Conservation (phyloP, 2,888 invertebrate species). For the Flabesymbios commensalis region DNA sequence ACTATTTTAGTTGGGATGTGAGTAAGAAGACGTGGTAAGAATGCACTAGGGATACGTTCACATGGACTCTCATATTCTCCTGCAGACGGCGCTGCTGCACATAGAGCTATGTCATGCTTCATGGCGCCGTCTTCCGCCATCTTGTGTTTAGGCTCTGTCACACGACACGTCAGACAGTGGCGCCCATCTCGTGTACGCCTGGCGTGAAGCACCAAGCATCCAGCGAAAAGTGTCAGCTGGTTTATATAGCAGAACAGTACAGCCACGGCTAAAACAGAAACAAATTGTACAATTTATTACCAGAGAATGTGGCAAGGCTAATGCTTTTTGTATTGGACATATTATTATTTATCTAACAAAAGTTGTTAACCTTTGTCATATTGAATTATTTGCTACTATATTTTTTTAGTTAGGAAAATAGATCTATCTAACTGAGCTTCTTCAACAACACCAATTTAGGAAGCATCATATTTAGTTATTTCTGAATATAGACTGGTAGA, state of each 20-base stretch:
- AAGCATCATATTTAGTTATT: too few relatives aligned
- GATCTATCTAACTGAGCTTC: too few relatives aligned
- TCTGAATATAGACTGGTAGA: too few relatives aligned
- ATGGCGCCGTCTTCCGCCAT: constrained; percentile 3
- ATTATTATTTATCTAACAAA: too few relatives aligned
- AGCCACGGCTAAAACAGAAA: constrained; percentile 39
- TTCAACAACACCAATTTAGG: too few relatives aligned
- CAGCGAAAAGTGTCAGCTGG: constrained; percentile 44
- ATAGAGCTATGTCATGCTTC: constrained; percentile 48
- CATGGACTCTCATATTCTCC: constrained; percentile 37
- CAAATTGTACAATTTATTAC: too few relatives aligned
- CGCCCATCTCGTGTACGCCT: constrained; percentile 36
- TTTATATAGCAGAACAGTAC: constrained; percentile 48
- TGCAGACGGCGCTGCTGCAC: constrained; percentile 32
- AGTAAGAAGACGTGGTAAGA: constrained; percentile 36
- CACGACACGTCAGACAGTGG: constrained; percentile 36
- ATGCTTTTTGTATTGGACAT: too few relatives aligned
- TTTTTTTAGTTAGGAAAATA: too few relatives aligned
- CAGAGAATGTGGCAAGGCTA: too few relatives aligned
- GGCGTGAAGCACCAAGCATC: constrained; percentile 46
- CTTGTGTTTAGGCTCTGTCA: constrained; percentile 1
- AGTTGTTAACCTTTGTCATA: too few relatives aligned
- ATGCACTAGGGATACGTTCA: constrained; percentile 35
- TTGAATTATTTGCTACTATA: too few relatives aligned
- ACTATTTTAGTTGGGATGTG: constrained; percentile 29